Percentiles rank a stretch among this genome's conserved stretches.
Evolutionary conservation across 2,888 invertebrate genomes (phyloP).

Genomic region (Zele albiditarsus): DNA sequence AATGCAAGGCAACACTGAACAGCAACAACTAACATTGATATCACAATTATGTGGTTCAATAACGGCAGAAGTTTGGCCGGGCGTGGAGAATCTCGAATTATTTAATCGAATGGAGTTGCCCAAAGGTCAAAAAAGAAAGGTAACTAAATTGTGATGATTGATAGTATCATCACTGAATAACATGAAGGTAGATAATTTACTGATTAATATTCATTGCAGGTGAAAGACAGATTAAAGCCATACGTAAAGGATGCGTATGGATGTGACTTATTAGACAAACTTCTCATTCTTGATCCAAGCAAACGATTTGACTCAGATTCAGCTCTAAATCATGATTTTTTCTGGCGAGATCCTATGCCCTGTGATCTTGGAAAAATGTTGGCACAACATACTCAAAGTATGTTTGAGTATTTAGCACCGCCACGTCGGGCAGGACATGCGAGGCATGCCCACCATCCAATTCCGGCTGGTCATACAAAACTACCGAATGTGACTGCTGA

Average conservation of each 20-base stretch:
- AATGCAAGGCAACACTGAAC: slow-evolving; percentile 95
- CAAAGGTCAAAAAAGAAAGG: slow-evolving; percentile 86
- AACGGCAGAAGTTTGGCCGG: slow-evolving; percentile 92
- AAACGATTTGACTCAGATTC: slow-evolving; percentile 89
- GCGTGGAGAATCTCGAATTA: slow-evolving; percentile 88
- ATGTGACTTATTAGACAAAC: slow-evolving; percentile 90
- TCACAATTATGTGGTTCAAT: slow-evolving; percentile 96
- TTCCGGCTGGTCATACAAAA: slow-evolving; percentile 73
- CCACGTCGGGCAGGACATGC: slow-evolving; percentile 69
- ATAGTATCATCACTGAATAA: background rate
- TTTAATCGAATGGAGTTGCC: slow-evolving; percentile 89
- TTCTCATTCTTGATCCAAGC: slow-evolving; percentile 89
- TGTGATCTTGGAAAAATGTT: slow-evolving; percentile 91
- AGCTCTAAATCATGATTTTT: slow-evolving; percentile 95
- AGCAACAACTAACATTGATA: slow-evolving; percentile 92
- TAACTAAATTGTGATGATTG: slow-evolving; percentile 61
- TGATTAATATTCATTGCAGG: slow-evolving; percentile 30
- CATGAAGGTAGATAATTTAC: slow-evolving; percentile 16
- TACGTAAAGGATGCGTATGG: slow-evolving; percentile 93
- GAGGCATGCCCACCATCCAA: slow-evolving; percentile 79
- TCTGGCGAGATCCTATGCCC: slow-evolving; percentile 97
- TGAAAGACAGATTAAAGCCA: slow-evolving; percentile 80
- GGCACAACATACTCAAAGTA: slow-evolving; percentile 89
- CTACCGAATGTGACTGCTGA: slow-evolving; percentile 79
- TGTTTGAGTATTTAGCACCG: slow-evolving; percentile 92